Conservation (phyloP, 1,140 invertebrate genomes). For the Pygmarrhopalites habei region DNA sequence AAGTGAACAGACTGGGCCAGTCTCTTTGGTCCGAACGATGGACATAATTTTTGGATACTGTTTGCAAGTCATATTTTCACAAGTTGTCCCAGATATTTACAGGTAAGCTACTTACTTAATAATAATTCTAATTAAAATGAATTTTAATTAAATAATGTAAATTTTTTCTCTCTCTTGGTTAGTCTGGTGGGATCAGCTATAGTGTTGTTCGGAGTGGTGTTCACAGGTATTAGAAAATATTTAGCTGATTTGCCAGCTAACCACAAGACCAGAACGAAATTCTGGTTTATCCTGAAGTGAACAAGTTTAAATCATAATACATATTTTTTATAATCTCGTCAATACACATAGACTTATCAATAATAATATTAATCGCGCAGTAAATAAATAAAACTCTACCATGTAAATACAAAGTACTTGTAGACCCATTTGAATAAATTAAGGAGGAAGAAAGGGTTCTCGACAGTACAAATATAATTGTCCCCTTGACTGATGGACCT, state of each 20-base stretch:
- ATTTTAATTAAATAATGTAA: too few species aligned
- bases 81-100: conserved; percentile 12
- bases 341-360: too few species aligned
- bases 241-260: conserved; percentile 54
- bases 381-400: too few species aligned
- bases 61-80: conserved; percentile 16
- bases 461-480: too few species aligned
- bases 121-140: not conserved
- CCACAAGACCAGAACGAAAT: not conserved
- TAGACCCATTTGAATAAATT: too few species aligned
- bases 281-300: conserved; percentile 16
- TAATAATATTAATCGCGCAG: too few species aligned
- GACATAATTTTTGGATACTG: conserved; percentile 23
- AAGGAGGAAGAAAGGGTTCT: too few species aligned
- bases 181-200: conserved; percentile 74
- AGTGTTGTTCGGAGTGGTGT: conserved; percentile 71
- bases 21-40: conserved; percentile 13
- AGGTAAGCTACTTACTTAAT: conserved; percentile 9
- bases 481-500: too few species aligned
- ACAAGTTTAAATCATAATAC: too few species aligned
- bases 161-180: conserved; percentile 43
- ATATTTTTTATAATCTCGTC: too few species aligned
- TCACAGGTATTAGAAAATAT: conserved; percentile 80
- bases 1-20: conserved; percentile 30
- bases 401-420: too few species aligned